phyloP scores from a whole-genome alignment of 2,797 vertebrate genomes.

The Acipenser oxyrinchus region DNA sequence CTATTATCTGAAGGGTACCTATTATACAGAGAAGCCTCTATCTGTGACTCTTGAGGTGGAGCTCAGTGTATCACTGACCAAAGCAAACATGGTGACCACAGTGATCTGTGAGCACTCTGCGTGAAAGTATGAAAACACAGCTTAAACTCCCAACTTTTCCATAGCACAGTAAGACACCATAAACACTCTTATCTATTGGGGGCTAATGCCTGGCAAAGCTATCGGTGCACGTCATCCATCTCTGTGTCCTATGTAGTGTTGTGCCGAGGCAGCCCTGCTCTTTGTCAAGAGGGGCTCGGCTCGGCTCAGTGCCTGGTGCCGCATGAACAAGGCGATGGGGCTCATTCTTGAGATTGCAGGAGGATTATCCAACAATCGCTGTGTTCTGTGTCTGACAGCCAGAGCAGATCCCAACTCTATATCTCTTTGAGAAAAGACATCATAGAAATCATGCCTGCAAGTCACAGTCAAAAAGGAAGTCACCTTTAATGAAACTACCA shows the following conservation, averaged over 20 bases:
- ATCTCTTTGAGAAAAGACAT: too few species aligned
- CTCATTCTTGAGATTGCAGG: constrained; percentile 12
- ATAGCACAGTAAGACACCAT: background rate
- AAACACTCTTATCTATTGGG: background rate
- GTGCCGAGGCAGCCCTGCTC: constrained; percentile 3
- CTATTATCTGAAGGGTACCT: too few species aligned
- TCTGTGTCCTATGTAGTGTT: background rate
- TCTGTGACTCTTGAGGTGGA: too few species aligned
- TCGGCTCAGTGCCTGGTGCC: constrained; percentile 6
- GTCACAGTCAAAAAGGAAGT: too few species aligned
- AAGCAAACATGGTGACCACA: too few species aligned
- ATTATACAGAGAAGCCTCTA: too few species aligned
- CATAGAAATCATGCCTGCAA: too few species aligned
- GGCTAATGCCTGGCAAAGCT: background rate
- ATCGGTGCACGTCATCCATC: background rate
- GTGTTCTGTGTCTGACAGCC: background rate
- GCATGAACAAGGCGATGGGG: constrained; percentile 7
- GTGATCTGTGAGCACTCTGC: background rate
- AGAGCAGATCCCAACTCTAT: background rate
- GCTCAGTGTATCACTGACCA: too few species aligned
- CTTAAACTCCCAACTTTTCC: background rate
- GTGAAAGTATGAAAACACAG: background rate
- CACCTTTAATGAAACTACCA: too few species aligned
- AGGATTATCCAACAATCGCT: constrained; percentile 1
- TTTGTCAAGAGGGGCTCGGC: constrained; percentile 8